Evolutionary conservation across 53 echinoderm and acorn worm genomes (phyloP).

Genomic region (Apostichopus leukothele): DNA sequence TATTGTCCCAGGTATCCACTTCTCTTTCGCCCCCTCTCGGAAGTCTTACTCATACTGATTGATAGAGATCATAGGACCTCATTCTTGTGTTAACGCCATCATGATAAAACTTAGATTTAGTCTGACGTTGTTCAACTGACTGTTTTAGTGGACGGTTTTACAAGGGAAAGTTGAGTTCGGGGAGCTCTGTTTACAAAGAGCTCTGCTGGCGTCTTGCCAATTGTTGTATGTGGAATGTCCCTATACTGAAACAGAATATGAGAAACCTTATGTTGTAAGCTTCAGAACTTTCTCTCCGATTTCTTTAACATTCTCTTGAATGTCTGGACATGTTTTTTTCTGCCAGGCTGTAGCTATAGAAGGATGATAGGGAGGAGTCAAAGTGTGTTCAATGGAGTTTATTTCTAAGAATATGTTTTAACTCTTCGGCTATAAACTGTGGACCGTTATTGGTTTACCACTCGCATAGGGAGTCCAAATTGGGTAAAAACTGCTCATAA

Average conservation of each 20-base stretch:
- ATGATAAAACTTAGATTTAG: constrained; percentile 37
- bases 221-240: constrained; percentile 59
- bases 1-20: constrained; percentile 50
- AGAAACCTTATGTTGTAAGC: constrained; percentile 55
- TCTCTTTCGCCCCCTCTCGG: constrained; percentile 43
- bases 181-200: constrained; percentile 58
- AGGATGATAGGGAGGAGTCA: not conserved
- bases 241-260: constrained; percentile 55
- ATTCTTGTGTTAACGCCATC: constrained; percentile 2
- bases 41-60: constrained; percentile 7
- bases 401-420: no score
- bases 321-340: constrained; percentile 32
- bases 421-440: no score
- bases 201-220: constrained; percentile 65
- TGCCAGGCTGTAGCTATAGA: constrained; percentile 27
- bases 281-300: constrained; percentile 7
- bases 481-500: no score
- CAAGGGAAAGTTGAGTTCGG: constrained; percentile 52
- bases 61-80: constrained; percentile 46
- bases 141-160: constrained; percentile 51
- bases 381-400: not conserved
- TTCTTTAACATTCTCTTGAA: constrained; percentile 55
- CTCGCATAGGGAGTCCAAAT: no score
- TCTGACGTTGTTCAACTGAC: constrained; percentile 50
- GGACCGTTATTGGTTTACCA: no score